Conservation (phyloP, 2,797 vertebrate genomes). For the Poecilia picta region DNA sequence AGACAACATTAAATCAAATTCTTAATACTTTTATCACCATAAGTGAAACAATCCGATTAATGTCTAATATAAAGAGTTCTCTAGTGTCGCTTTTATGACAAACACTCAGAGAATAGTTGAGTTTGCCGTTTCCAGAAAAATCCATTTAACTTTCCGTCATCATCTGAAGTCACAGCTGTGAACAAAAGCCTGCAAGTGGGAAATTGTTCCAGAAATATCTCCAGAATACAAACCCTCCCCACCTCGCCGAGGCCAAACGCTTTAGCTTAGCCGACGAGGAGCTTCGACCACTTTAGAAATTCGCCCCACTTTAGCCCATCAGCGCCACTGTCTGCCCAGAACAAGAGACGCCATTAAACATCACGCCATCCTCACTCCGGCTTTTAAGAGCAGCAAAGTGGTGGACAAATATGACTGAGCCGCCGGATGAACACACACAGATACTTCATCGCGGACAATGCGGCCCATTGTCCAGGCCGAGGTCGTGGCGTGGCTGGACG, state of each 20-base stretch:
- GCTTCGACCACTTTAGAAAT: background rate
- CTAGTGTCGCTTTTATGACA: background rate
- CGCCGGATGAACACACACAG: slow-evolving; percentile 22
- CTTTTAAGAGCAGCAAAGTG: slow-evolving; percentile 47
- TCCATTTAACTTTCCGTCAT: background rate
- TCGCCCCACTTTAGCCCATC: background rate
- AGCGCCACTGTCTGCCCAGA: background rate
- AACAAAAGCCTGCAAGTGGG: background rate
- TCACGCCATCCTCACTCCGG: slow-evolving; percentile 21
- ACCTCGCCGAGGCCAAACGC: background rate
- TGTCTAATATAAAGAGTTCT: background rate
- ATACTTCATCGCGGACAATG: slow-evolving; percentile 51
- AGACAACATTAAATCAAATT: no score
- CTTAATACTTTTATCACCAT: no score
- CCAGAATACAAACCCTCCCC: background rate
- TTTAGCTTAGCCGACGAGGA: background rate
- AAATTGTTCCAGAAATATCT: background rate
- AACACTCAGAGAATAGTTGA: background rate
- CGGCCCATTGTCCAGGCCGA: slow-evolving; percentile 59
- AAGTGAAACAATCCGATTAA: no score
- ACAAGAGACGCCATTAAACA: slow-evolving; percentile 42
- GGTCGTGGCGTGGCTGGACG: slow-evolving; percentile 47
- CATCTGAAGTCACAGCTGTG: background rate
- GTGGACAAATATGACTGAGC: slow-evolving; percentile 45
- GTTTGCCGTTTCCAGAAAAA: background rate